These are phyloP conservation scores for Bos taurus DNA, from an alignment of 2,113 vertebrate species.

Conservation along the genomic window ARS-UCD2.0 NC_037354.1:12363001-12363500, in stretches of 20 bases:
- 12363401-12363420: background rate
- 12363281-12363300: background rate
- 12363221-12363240: background rate
- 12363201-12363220: too few relatives aligned
- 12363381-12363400: background rate
- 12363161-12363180: background rate
- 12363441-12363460: background rate
- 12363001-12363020: background rate
- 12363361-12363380: background rate
- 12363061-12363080: background rate
- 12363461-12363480: background rate
- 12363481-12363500: background rate
- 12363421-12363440: background rate
- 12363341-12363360: background rate
- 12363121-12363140: background rate
- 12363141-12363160: too few relatives aligned
- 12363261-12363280: background rate
- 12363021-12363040: background rate
- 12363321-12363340: background rate
- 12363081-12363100: background rate
- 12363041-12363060: background rate
- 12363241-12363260: background rate
- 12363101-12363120: background rate
- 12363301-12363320: rapidly evolving
- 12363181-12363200: background rate